These are phyloP conservation scores for Griposia aprilina DNA, from an alignment of 2,888 invertebrate genomes.

Conservation along the genomic window DNA sequence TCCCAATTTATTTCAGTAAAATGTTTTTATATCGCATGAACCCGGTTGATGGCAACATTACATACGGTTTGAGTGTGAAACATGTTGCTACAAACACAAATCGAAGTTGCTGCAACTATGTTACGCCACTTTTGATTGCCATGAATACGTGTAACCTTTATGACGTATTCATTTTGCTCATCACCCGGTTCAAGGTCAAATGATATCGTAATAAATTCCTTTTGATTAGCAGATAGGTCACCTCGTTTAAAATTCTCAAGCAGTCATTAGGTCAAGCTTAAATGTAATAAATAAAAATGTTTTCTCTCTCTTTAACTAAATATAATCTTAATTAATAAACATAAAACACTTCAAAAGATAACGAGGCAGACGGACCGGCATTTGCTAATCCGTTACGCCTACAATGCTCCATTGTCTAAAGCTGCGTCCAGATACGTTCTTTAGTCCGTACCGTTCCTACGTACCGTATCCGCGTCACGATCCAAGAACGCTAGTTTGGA, in stretches of 20 bases:
- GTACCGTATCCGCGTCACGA: too few relatives aligned
- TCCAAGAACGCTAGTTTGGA: too few relatives aligned
- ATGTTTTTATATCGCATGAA: too few relatives aligned
- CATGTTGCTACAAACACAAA: background rate
- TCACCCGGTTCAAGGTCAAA: slow-evolving; percentile 1
- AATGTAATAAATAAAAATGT: slow-evolving; percentile 3
- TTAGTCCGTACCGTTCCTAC: too few relatives aligned
- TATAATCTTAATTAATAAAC: slow-evolving; percentile 17
- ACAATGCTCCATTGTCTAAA: slow-evolving; percentile 30
- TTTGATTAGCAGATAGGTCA: background rate
- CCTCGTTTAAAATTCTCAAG: slow-evolving; percentile 3
- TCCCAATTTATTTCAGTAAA: too few relatives aligned
- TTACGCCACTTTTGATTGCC: background rate
- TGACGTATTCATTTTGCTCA: background rate
- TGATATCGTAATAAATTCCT: background rate
- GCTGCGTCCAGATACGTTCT: too few relatives aligned
- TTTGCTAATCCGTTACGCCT: slow-evolving; percentile 23
- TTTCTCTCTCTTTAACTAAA: background rate
- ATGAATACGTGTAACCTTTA: background rate
- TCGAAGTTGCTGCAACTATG: background rate
- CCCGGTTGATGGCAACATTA: too few relatives aligned
- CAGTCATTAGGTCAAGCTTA: slow-evolving; percentile 24
- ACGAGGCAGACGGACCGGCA: slow-evolving; percentile 39
- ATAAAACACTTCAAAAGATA: slow-evolving; percentile 39
- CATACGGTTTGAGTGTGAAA: background rate